Base-by-base conservation (phyloP, 2,113 vertebrate species). In the Vulpes ferrilata region DNA sequence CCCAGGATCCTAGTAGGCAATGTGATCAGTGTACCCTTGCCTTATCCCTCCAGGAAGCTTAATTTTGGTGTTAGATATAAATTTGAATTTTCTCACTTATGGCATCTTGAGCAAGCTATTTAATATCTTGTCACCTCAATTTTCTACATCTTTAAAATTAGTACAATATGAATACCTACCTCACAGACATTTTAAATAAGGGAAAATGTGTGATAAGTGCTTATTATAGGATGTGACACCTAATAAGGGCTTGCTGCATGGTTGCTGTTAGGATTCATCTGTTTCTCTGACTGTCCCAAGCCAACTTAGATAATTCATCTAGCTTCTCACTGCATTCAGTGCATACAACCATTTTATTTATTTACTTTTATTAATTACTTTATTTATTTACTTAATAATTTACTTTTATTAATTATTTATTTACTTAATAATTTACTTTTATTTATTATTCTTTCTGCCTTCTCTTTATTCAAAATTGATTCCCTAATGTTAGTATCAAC, bases 381-480 rank as follows among this genome's bases (percentile, higher is more conserved):
- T 35, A 35, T 35, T 35, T 35, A 35, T 35, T 35, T 35, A 35
- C 35, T 35, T 35, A 35, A 35, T 35, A 35, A 35, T 35, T 35
- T 35, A 35, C 35, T 35, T 35, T 35, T 35, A 35, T 35, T 69
- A 69, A 35, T 35, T 69, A 69, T 35, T 69, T n/a, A n/a, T 35
- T 69, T 69, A 35, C 35, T 69, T 69, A 35, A 35, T 2, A 35
- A 35, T 35, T 35, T 35, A 35, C 35, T 35, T 35, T 35, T 35
- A 35, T 35, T n/a, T 69, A n/a, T 67, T 15, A 67, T n/a, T 71
- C 48, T 82, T 88, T 82, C 86, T 69, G 16, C 11, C 80, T 96
- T 94, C 11, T 83, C 32, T 78, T 90, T 43, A 95, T 85, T 95
- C 23, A 60, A 74, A 95, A 67, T 85, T n/a, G 23, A 25, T 94